A percentile compares a stretch with the other conserved stretches of the same genome.
These are phyloP conservation scores for Corythoichthys intestinalis DNA, from an alignment of 2,113 vertebrate species.

Conservation along the genomic window DNA sequence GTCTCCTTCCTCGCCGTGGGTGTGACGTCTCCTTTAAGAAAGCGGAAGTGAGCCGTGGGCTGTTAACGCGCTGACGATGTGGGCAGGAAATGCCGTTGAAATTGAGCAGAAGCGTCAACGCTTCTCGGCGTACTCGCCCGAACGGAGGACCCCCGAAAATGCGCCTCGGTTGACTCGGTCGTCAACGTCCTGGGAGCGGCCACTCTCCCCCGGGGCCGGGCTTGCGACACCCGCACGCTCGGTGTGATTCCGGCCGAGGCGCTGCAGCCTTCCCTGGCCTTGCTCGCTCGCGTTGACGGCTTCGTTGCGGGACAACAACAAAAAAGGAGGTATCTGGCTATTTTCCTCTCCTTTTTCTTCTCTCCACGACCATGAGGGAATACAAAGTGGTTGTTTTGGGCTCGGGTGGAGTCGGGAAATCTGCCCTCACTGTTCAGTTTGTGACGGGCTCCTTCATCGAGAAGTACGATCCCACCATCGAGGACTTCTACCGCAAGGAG, in stretches of 20 bases:
- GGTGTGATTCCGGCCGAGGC: constrained; percentile 25
- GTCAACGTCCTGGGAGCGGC: constrained; percentile 5
- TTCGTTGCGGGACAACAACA: constrained; percentile 37
- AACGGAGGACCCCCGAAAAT: constrained; percentile 44
- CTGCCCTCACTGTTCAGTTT: constrained; percentile 89
- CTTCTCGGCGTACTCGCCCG: constrained; percentile 54
- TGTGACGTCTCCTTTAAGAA: constrained; percentile 69
- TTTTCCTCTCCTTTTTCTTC: background rate
- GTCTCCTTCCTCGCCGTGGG: background rate
- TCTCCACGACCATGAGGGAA: constrained; percentile 77
- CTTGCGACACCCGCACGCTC: background rate
- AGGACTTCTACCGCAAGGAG: constrained; percentile 81
- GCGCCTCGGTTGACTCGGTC: constrained; percentile 31
- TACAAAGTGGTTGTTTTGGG: constrained; percentile 94
- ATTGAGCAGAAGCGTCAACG: constrained; percentile 58
- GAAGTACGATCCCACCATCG: constrained; percentile 92
- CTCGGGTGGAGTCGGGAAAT: constrained; percentile 90
- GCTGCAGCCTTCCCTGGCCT: constrained; percentile 34
- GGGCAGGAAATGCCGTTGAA: constrained; percentile 70
- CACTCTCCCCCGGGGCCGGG: background rate
- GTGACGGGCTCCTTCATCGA: constrained; percentile 91
- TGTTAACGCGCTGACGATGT: constrained; percentile 66
- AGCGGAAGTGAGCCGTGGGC: constrained; percentile 52
- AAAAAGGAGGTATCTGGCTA: constrained; percentile 58
- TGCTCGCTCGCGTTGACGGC: constrained; percentile 57